phyloP scores from a whole-genome alignment of 2,113 vertebrate genomes.

The Colius striatus region DNA sequence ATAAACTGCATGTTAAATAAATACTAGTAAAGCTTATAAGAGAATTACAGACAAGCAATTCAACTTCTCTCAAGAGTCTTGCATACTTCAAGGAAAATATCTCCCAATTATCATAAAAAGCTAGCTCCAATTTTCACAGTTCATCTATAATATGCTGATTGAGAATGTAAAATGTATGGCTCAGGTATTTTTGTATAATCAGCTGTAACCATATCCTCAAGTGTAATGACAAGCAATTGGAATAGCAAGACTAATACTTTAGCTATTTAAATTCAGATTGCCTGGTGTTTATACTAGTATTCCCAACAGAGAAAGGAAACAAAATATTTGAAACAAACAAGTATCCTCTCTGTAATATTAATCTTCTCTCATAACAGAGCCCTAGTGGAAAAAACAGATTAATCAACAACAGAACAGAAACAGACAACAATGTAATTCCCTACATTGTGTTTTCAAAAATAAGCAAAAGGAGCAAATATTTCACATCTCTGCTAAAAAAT shows the following conservation, averaged over 20 bases:
- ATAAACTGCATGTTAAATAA: constrained; percentile 75
- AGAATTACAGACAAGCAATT: constrained; percentile 78
- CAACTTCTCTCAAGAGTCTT: constrained; percentile 69
- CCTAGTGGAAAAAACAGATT: constrained; percentile 47
- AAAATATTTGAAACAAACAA: constrained; percentile 75
- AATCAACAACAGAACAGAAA: constrained; percentile 49
- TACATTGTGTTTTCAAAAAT: neutral
- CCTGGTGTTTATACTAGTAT: constrained; percentile 69
- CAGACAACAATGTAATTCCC: neutral
- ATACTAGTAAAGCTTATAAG: constrained; percentile 74
- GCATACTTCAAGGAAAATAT: constrained; percentile 75
- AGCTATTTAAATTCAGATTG: constrained; percentile 75
- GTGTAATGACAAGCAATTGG: constrained; percentile 69
- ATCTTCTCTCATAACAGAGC: constrained; percentile 55
- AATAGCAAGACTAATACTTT: constrained; percentile 69
- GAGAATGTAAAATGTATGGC: constrained; percentile 71
- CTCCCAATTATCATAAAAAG: constrained; percentile 81
- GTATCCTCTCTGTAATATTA: constrained; percentile 60
- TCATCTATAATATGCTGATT: constrained; percentile 76
- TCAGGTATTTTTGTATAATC: constrained; percentile 73
- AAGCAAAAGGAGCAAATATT: neutral
- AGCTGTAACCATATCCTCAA: constrained; percentile 69
- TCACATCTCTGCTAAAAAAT: neutral
- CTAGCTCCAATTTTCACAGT: constrained; percentile 76
- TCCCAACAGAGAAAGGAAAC: constrained; percentile 57